Percentiles rank a stretch among this genome's conserved stretches.
phyloP scores from a whole-genome alignment of 2,113 vertebrate genomes.

The Cervus canadensis region DNA sequence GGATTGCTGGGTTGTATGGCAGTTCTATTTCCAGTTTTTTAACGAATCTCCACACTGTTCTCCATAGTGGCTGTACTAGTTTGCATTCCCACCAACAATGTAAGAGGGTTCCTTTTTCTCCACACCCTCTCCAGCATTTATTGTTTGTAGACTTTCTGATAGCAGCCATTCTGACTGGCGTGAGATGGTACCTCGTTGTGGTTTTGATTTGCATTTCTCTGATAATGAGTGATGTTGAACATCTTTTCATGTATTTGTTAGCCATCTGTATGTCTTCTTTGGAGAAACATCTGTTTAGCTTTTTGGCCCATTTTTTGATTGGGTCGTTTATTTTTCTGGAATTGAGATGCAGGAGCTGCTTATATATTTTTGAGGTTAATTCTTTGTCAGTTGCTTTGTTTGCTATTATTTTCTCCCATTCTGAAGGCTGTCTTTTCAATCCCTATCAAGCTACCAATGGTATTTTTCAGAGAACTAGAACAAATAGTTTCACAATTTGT shows the following conservation, averaged over 20 bases:
- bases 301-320: not conserved
- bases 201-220: not conserved
- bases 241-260: not conserved
- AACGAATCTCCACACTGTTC: not conserved
- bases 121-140: not conserved
- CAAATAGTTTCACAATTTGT: not conserved
- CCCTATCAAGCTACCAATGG: not conserved
- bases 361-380: not conserved
- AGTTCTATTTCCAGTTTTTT: not conserved
- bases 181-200: not conserved
- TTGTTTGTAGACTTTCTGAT: not conserved
- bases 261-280: not conserved
- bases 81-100: not conserved
- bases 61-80: not conserved
- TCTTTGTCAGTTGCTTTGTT: not conserved
- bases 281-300: not conserved
- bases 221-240: not conserved
- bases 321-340: not conserved
- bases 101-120: not conserved
- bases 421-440: not conserved
- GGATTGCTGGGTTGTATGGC: not conserved
- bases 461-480: not conserved
- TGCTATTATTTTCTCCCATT: not conserved
- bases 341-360: not conserved
- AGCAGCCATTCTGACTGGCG: not conserved